Conservation (phyloP, 2,113 vertebrate species). For the Triplophysa dalaica region DNA sequence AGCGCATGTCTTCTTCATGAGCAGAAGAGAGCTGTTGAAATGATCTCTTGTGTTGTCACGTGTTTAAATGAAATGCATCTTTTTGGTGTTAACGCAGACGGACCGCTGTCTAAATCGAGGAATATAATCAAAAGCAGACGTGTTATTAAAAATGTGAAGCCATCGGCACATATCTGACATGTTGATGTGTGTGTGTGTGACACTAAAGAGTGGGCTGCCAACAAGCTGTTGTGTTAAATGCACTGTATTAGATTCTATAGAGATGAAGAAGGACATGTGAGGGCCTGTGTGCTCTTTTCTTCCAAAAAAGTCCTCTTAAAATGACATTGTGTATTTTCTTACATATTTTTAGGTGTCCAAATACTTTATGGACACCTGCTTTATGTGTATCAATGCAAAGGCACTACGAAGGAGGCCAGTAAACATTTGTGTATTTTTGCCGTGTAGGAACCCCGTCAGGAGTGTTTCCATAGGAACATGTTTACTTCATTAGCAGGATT, state of each 20-base stretch:
- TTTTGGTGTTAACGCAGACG: constrained; percentile 1
- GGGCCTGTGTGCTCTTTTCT: too few species aligned
- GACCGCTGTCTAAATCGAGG: neutral
- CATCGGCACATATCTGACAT: neutral
- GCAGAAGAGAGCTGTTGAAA: constrained; percentile 14
- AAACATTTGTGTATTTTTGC: too few species aligned
- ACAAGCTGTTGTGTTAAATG: constrained; percentile 32
- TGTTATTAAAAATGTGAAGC: neutral
- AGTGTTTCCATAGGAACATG: constrained; percentile 5
- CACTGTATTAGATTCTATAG: neutral
- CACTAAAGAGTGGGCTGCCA: constrained; percentile 17
- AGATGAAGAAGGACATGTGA: too few species aligned
- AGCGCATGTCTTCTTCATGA: neutral
- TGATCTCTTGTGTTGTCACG: neutral
- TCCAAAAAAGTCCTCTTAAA: too few species aligned
- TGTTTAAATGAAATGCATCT: neutral
- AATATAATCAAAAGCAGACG: constrained; percentile 23
- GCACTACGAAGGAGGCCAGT: too few species aligned
- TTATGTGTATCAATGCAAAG: too few species aligned
- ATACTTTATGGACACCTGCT: too few species aligned
- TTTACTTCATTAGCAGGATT: constrained; percentile 42
- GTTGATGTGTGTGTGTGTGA: neutral
- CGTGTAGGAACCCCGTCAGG: neutral
- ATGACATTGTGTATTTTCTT: too few species aligned
- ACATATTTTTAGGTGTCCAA: too few species aligned